These are phyloP conservation scores for Brachionus koreanus DNA, from an alignment of 1,140 invertebrate genomes.

Conservation along the genomic window DNA sequence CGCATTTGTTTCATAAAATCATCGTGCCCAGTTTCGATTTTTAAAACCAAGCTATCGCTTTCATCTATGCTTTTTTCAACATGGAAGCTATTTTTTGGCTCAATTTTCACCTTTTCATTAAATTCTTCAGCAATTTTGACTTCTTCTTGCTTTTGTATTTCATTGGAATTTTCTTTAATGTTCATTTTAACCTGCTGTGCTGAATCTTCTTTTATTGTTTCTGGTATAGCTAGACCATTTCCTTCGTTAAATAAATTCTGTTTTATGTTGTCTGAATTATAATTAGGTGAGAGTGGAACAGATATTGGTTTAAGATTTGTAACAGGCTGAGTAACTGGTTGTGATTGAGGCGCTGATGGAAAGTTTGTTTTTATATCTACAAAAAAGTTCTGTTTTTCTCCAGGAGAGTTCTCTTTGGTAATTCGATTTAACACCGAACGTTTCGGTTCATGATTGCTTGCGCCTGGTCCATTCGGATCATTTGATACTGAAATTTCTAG, in stretches of 20 bases:
- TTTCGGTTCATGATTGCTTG: not conserved
- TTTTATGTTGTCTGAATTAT: conserved; percentile 6
- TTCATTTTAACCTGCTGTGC: not conserved
- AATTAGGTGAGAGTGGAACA: not conserved
- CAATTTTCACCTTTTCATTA: conserved; percentile 22
- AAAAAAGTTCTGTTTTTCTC: conserved; percentile 19
- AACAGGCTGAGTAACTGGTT: not conserved
- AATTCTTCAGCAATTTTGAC: not conserved
- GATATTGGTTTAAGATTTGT: not conserved
- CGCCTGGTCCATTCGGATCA: not conserved
- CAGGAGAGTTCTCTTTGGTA: not conserved
- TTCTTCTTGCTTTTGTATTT: not conserved
- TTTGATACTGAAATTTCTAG: not conserved
- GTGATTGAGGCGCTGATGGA: not conserved
- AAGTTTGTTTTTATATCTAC: conserved; percentile 1
- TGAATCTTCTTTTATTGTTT: not conserved
- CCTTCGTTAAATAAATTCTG: not conserved
- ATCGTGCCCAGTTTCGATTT: conserved; percentile 65
- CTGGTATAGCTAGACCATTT: not conserved
- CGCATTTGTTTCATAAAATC: conserved; percentile 74
- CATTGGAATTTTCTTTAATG: not conserved
- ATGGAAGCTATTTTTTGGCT: conserved; percentile 45
- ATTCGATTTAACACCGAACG: not conserved
- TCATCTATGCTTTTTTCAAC: conserved; percentile 66
- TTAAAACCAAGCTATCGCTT: conserved; percentile 65